phyloP scores from a whole-genome alignment of 2,888 invertebrate genomes.

The Phasia obesa region DNA sequence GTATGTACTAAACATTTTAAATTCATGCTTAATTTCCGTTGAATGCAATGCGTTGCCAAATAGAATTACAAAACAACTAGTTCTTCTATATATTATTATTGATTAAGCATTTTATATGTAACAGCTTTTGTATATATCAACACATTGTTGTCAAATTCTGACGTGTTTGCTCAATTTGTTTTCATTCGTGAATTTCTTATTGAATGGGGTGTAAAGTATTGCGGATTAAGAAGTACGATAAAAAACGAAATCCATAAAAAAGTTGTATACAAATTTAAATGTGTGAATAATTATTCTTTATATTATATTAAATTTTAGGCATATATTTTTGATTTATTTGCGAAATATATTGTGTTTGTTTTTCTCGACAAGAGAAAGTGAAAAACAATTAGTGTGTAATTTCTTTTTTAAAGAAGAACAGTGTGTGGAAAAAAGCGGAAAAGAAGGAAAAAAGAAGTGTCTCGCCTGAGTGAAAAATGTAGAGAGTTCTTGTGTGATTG shows the following conservation, averaged over 20 bases:
- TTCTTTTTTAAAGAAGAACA: conserved; percentile 5
- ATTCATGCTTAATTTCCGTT: too few species aligned
- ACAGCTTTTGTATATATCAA: conserved; percentile 26
- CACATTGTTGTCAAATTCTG: conserved; percentile 53
- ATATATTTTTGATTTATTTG: background rate
- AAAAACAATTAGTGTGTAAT: conserved; percentile 37
- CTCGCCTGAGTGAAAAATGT: conserved; percentile 62
- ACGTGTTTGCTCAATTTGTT: conserved; percentile 63
- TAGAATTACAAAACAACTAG: background rate
- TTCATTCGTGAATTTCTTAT: conserved; percentile 66
- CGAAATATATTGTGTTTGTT: conserved; percentile 15
- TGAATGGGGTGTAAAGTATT: conserved; percentile 54
- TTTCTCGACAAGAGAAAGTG: conserved; percentile 56
- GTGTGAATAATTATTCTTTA: conserved; percentile 1
- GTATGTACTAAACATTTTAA: too few species aligned
- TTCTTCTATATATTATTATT: background rate
- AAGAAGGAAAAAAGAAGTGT: conserved; percentile 51
- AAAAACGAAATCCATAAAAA: conserved; percentile 45
- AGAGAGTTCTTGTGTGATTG: conserved; percentile 32
- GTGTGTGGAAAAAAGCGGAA: conserved; percentile 49
- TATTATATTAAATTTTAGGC: background rate
- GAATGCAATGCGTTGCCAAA: too few species aligned
- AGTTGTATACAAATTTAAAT: conserved; percentile 26
- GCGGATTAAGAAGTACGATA: conserved; percentile 48
- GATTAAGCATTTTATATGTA: background rate